Percentiles rank a stretch among this genome's conserved stretches.
phyloP scores from a whole-genome alignment of 2,113 vertebrate species.

The Casuarius casuarius region DNA sequence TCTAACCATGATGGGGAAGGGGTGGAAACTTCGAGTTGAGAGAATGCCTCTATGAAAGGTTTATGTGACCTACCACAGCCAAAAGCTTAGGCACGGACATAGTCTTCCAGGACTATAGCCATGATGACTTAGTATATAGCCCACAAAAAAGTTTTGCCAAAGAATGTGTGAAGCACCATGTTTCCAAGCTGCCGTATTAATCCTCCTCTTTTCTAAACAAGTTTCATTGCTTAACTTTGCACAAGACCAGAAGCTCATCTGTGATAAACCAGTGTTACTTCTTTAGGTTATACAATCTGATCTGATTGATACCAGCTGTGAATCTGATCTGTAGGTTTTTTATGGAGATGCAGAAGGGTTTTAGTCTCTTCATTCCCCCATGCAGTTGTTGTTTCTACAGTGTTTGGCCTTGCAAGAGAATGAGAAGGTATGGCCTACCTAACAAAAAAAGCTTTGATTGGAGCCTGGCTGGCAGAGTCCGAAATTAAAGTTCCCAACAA shows the following conservation, averaged over 20 bases:
- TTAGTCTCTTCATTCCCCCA: slow-evolving; percentile 6
- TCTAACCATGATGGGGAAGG: not conserved
- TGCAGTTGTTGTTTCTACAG: slow-evolving; percentile 32
- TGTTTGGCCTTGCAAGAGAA: slow-evolving; percentile 35
- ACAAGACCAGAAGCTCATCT: not conserved
- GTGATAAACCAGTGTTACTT: not conserved
- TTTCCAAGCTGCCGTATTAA: not conserved
- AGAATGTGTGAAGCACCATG: not conserved
- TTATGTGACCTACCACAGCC: not conserved
- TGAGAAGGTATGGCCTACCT: slow-evolving; percentile 28
- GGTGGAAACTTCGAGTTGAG: not conserved
- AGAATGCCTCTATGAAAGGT: not conserved
- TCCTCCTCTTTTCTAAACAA: not conserved
- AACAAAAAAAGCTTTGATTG: slow-evolving; percentile 65
- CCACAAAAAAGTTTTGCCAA: not conserved
- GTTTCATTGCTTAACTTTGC: not conserved
- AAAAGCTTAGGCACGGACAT: not conserved
- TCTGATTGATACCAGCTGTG: not conserved
- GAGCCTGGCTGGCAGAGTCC: not conserved
- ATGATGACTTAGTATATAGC: not conserved
- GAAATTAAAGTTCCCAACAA: slow-evolving; percentile 63
- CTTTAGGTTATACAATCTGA: not conserved
- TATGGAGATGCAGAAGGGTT: not conserved
- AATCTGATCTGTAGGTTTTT: not conserved
- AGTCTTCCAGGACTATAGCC: not conserved